Base-by-base conservation (phyloP, 2,888 invertebrate species). In the Plebejus melissa region DNA sequence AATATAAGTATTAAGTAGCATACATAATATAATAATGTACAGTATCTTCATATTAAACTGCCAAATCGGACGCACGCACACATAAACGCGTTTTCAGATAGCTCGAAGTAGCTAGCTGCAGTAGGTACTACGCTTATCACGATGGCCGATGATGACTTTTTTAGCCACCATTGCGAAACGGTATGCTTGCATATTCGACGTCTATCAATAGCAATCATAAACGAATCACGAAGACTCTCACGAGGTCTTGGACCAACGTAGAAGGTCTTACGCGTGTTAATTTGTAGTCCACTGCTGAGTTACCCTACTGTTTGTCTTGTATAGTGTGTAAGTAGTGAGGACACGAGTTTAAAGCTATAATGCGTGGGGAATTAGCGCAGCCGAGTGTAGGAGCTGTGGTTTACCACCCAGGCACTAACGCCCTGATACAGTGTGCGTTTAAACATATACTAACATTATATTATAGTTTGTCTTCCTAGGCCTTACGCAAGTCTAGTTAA, bases 341-440 rank as follows among this genome's bases (percentile, higher is more conserved):
- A 82, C 82, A 82, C 82, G 81, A 83, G 85, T 83, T 85, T 85
- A 87, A 84, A 81, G 81, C 83, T 84, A 84, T 84, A 86, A 85
- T 85, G 86, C 83, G 86, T 81, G 80, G 82, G 85, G 88, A 84
- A 91, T 92, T 88, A 90, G 90, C 82, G 86, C 93, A 90, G 84
- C 85, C 84, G 83, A 89, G 87, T 87, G 90, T 82, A 81, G 80
- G 83, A 85, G 84, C 75, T 91, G 91, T 82, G 91, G 92, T 89
- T 89, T 88, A 86, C 90, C 91, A 90, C 90, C 91, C 90, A 87
- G 77, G 79, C 78, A 78, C 79, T 79, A 78, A 77, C 76, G 75
- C 77, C 74, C 72, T 76, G 75, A 77, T 76, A 74, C 72, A 70
- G 69, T 65, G 65, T 65, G 65, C 65, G 65, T 65, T 32, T 32